These are phyloP conservation scores for Latrodectus elegans DNA, from an alignment of 2,888 invertebrate species.

Conservation along the genomic window DNA sequence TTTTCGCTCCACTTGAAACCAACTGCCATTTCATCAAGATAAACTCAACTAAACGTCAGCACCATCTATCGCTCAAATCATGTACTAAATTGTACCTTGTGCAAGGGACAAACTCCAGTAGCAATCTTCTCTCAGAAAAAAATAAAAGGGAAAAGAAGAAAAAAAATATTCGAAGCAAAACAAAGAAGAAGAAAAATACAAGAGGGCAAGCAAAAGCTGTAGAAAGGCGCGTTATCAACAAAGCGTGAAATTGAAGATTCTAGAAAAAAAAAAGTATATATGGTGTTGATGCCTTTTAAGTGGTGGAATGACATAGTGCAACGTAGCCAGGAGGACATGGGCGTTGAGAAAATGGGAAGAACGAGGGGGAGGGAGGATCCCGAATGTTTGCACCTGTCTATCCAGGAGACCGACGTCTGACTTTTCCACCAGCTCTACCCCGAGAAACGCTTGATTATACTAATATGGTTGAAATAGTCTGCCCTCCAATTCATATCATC, in stretches of 20 bases:
- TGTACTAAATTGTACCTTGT: too few relatives aligned
- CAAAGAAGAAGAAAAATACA: constrained; percentile 1
- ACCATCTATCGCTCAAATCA: too few relatives aligned
- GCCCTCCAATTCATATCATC: neutral
- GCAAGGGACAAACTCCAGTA: too few relatives aligned
- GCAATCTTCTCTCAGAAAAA: neutral
- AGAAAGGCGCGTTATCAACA: constrained; percentile 54
- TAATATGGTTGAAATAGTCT: constrained; percentile 50
- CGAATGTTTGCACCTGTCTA: constrained; percentile 66
- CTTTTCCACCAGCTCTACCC: constrained; percentile 22
- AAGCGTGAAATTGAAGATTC: constrained; percentile 67
- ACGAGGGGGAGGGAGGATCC: neutral
- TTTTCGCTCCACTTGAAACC: too few relatives aligned
- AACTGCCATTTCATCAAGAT: too few relatives aligned
- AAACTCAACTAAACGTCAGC: too few relatives aligned
- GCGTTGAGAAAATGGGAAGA: constrained; percentile 16
- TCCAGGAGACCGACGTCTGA: constrained; percentile 47
- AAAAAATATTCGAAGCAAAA: neutral
- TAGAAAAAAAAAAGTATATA: constrained; percentile 1
- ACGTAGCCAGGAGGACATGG: neutral
- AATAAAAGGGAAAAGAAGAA: neutral
- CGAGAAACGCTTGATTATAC: constrained; percentile 59
- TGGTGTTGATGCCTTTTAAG: constrained; percentile 45
- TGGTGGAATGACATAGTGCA: constrained; percentile 57
- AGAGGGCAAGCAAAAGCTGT: constrained; percentile 8